Base-by-base conservation (phyloP, 1,140 invertebrate species). In the Coenobita brevimanus region DNA sequence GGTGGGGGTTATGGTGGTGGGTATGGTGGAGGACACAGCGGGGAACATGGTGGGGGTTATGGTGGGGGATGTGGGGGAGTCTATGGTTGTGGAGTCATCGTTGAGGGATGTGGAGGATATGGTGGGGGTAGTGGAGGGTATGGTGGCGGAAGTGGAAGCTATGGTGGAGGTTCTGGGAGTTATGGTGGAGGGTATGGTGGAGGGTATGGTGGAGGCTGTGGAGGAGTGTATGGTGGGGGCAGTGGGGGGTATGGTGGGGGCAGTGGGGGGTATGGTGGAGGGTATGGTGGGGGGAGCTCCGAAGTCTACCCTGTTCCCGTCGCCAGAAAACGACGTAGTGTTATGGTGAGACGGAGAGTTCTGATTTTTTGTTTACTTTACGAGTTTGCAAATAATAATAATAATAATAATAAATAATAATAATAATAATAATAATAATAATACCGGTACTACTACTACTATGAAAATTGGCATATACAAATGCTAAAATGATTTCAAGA, bases 51-150 rank as follows among this genome's bases (percentile, higher is more conserved):
- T 17, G 73, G 46, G 21, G 67, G 46, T 50, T 17, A 50, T 8
- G 46, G 67, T 3, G 67, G 67, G 2, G 69, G 69, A 73, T 17
- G 21, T 73, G 3, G 27, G n/a, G 69, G 69, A 3, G 69, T 30
- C 21, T 15, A 8, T 4, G 69, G 69, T 38, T 30, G 67, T 30
- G 17, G 46, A 50, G 6, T 8, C 17, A 17, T 6, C 46, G 46
- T 6, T 17, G 46, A 17, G 6, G 6, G 17, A 50, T 6, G 46
- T 8, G 46, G 46, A 6, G 46, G 46, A 71, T 30, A 79, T 57
- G 76, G 76, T 57, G 43, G 78, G 17, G 78, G 78, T 30, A 60
- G 38, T 24, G 54, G 50, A 36, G 78, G 78, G 21, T 46, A 30
- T 46, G n/a, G 43, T 3, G 46, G 76, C 0, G 17, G 27, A 3